These are phyloP conservation scores for Lithobates pipiens DNA, from an alignment of 2,797 vertebrate genomes.

Conservation along the genomic window DNA sequence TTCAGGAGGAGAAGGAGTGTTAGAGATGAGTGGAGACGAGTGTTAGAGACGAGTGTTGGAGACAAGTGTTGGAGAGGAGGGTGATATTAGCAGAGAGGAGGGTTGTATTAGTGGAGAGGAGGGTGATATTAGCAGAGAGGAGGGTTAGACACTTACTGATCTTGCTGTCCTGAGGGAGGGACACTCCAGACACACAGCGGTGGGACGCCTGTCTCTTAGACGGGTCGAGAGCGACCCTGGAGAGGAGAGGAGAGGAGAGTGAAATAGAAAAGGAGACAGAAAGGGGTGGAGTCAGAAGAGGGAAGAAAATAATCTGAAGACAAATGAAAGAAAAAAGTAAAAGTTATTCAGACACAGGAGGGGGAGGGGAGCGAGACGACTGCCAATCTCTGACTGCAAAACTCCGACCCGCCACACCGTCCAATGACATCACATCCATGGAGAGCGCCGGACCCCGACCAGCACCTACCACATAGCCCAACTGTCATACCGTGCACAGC, in stretches of 20 bases:
- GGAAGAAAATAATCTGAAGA: background rate
- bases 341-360: no score
- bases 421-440: no score
- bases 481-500: no score
- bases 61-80: background rate
- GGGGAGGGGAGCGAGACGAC: no score
- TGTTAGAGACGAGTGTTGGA: no score
- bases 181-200: conserved; percentile 92
- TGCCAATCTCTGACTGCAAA: no score
- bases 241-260: conserved; percentile 45
- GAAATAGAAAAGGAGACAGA: conserved; percentile 12
- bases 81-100: no score
- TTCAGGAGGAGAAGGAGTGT: no score
- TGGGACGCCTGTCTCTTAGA: conserved; percentile 97
- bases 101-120: background rate
- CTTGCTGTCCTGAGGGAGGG: conserved; percentile 95
- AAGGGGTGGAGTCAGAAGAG: conserved; percentile 9
- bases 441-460: no score
- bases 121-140: background rate
- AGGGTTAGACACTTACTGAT: conserved; percentile 90
- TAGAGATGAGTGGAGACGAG: no score
- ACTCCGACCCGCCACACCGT: no score
- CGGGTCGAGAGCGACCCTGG: conserved; percentile 96
- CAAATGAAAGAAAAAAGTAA: background rate
- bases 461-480: no score